Evolutionary conservation across 2,888 invertebrate genomes (phyloP), one percentile per base, ranked within the genome.

Genomic region (Apocheima hispidaria): DNA sequence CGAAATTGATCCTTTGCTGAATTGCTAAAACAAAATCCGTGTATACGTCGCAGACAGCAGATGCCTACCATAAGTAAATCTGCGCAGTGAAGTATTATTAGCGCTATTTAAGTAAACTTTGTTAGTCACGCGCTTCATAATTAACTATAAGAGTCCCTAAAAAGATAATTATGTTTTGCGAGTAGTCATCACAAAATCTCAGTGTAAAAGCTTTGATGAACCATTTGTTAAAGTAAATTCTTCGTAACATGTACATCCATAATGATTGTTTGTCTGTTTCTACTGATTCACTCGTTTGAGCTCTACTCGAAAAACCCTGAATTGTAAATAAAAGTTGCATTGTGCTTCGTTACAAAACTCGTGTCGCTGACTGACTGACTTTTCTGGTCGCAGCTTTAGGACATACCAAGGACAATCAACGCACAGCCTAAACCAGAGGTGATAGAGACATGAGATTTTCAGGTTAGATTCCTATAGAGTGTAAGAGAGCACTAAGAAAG

Each of bases 141-240:
- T 2, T 28, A 50, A 58, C 43, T 49, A 26, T 26, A 30, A 18
- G n/a, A 10, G 33, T 48, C 16, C 40, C 48, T 49, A 51, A 58
- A 58, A 51, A 36, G 43, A 51, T 30, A 40, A 18, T 51, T 12
- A 38, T 38, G 50, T 50, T 50, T 16, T 26, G 14, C 5, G 40
- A 21, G 10, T 46, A 0, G 21, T 49, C 48, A 38, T 26, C 20
- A 28, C 33, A 16, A 56, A 48, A 44, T n/a, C 26, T 28, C 46
- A 20, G 12, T 21, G 55, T 40, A 46, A 21, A 33, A 23, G 16
- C 21, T 40, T 49, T 40, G 30, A 36, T 12, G 36, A 26, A 26
- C 14, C 36, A 38, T 38, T 38, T 38, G 38, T 10, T 4, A 20
- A 20, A 6, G 6, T 16, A 9, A 36, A 36, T 20, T 38, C 2